Evolutionary conservation across 1,140 invertebrate genomes (phyloP), one percentile per base, ranked within the genome.

Genomic region (Lepidurus couesii): DNA sequence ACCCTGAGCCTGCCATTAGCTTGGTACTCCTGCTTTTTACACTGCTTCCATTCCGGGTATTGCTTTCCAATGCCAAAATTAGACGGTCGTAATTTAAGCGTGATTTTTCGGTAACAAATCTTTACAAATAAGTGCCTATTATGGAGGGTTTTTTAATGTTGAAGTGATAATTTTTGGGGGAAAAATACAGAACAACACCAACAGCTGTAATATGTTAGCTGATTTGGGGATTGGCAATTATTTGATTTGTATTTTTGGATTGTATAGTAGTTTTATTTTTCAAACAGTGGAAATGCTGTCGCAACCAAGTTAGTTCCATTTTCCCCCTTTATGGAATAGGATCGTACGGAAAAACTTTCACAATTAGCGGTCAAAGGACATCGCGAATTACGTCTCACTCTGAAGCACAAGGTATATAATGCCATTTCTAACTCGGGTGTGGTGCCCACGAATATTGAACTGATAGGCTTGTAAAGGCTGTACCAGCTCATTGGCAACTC

Each of bases 341-440:
- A 82, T 79, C 81, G 81, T 75, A 82, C 79, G 43, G 76, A 79
- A 16, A 82, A 79, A 47, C 79, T 77, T 75, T 90, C 90, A 73
- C 89, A 90, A 79, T 88, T 89, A 16, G 94, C 84, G 53, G 90
- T 90, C 6, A 95, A 86, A 6, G 90, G 90, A 81, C 94, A 95
- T 21, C 89, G 86, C 79, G 87, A 85, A 80, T 92, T 90, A 1
- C 90, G 89, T 79, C 92, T 87, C 4, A 91, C 85, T 10, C 92
- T 86, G 83, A 92, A 95, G 82, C 94, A 96, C 10, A 95, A 88
- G 0, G 95, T 95, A 83, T 96, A 98, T 0, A 96, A 85, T 21
- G 95, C 92, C 85, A 98, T 90, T 86, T 98, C 96, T 81, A 97
- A 88, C 86, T 97, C 96, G 0, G 95, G 96, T 79, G 94, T 95